Conservation (phyloP, 92 coral and sea anemone genomes). For the Epizoanthus ramosus region DNA sequence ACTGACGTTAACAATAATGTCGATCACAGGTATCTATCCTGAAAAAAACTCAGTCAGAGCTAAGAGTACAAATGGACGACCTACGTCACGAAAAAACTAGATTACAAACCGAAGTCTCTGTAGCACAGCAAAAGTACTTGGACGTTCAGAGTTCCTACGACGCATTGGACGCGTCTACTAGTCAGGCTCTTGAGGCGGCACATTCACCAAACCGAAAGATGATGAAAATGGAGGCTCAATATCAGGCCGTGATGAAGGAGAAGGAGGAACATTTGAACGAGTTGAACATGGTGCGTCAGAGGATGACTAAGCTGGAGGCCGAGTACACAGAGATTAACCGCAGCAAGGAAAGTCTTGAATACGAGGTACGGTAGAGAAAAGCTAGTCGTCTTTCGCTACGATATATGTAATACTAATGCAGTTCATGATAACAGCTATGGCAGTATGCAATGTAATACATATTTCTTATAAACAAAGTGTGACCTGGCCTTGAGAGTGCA, state of each 20-base stretch:
- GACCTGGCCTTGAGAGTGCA: too few relatives aligned
- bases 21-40: slow-evolving; percentile 7
- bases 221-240: slow-evolving; percentile 37
- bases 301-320: slow-evolving; percentile 32
- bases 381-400: background rate
- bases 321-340: slow-evolving; percentile 34
- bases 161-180: slow-evolving; percentile 10
- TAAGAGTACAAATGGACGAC: slow-evolving; percentile 62
- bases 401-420: background rate
- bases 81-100: slow-evolving; percentile 60
- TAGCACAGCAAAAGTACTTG: slow-evolving; percentile 24
- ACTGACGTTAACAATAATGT: background rate
- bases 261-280: slow-evolving; percentile 42
- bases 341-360: slow-evolving; percentile 45
- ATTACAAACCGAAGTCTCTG: slow-evolving; percentile 58
- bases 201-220: slow-evolving; percentile 6
- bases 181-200: slow-evolving; percentile 8
- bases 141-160: slow-evolving; percentile 22
- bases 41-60: slow-evolving; percentile 61
- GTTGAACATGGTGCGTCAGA: slow-evolving; percentile 34
- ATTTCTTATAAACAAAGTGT: too few relatives aligned
- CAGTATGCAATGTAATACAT: too few relatives aligned
- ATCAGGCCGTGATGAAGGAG: slow-evolving; percentile 19
- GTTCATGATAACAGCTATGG: background rate
- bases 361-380: slow-evolving; percentile 30